Base-by-base conservation (phyloP, 2,888 invertebrate genomes). In the Chaetogeoica ovagalla region DNA sequence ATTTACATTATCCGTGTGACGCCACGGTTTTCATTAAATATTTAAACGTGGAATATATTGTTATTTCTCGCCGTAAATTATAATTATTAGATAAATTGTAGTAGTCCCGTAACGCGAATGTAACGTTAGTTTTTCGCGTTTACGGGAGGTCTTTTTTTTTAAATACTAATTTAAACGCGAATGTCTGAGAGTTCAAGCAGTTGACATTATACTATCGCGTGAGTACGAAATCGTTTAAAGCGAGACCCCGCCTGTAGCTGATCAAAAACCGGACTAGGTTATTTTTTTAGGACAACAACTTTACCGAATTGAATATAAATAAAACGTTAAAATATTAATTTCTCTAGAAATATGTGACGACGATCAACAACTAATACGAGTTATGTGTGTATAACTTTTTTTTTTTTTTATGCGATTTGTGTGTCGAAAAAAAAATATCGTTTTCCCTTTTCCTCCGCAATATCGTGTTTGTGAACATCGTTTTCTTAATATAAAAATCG, bases 261-360 rank as follows among this genome's bases (percentile, higher is more conserved):
- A 43, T 30, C n/a, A 66, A 76, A 66, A 76, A 68, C 75, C 75
- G 75, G 68, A 76, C 66, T 68, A 76, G 59, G 75, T 59, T 59
- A 7, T 37, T 66, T 59, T 75, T 68, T 76, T 76, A 68, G 75
- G 75, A 68, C 68, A 76, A 48, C 75, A 4, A 76, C 75, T 68
- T 76, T 48, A 30, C 66, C 15, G 23, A 68, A 59, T 68, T 48
- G 48, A 57, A 75, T 75, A 66, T 57, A 75, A 66, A 21, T 19
- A 63, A 43, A 7, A 43, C 43, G 9, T 21, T 13, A 66, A 75
- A 43, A 68, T 68, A 30, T 4, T 30, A 68, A 48, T 76, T 76
- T 76, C 75, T 60, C 75, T 30, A 30, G 11, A 76, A 76, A 76
- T 48, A 76, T 76, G 66, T 9, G 48, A 72, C 23, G 57, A 68